Percentiles rank a stretch among this genome's conserved stretches.
These are phyloP conservation scores for Poecilobothrus nobilitatus DNA, from an alignment of 2,888 invertebrate species.

Conservation along the genomic window DNA sequence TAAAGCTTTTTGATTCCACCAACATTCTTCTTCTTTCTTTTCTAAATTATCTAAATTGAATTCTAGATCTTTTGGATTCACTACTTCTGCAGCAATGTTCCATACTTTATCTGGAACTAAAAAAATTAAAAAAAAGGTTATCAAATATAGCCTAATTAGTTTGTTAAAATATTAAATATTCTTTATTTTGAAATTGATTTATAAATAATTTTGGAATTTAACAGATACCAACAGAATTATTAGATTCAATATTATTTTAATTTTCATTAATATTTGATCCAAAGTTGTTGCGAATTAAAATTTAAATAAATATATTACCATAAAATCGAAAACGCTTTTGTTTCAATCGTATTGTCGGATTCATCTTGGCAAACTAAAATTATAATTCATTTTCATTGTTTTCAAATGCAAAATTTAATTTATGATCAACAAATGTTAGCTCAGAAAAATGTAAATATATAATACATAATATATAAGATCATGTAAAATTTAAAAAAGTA, in stretches of 20 bases:
- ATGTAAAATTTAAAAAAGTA: no score
- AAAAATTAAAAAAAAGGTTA: conserved; percentile 25
- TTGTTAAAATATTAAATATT: not conserved
- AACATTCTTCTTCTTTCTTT: conserved; percentile 52
- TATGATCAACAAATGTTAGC: no score
- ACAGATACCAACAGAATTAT: no score
- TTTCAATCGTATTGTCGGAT: not conserved
- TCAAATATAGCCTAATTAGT: no score
- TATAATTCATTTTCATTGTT: no score
- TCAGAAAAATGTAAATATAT: no score
- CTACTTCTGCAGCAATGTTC: conserved; percentile 60
- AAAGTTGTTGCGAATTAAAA: not conserved
- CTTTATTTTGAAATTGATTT: not conserved
- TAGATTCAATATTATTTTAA: not conserved
- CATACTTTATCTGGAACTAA: conserved; percentile 66
- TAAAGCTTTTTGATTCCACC: conserved; percentile 79
- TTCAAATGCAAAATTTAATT: no score
- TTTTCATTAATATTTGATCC: not conserved
- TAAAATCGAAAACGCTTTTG: not conserved
- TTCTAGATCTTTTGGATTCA: conserved; percentile 52
- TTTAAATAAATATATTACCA: not conserved
- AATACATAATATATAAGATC: no score
- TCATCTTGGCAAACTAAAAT: not conserved
- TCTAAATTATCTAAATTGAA: conserved; percentile 45
- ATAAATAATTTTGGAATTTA: not conserved